phyloP scores from a whole-genome alignment of 1,140 invertebrate species.

The Pinna nobilis region DNA sequence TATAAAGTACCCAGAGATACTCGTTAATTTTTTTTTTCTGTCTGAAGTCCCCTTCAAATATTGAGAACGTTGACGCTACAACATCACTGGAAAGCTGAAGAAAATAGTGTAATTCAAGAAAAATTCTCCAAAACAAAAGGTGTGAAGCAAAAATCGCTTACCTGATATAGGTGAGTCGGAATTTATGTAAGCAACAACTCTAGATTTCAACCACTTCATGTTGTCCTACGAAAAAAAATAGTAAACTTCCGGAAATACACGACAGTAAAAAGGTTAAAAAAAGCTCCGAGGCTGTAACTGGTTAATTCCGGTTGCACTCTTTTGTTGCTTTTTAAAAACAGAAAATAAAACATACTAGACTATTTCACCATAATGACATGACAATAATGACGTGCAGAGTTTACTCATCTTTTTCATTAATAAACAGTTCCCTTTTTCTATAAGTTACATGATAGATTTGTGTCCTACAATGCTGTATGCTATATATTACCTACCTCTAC shows the following conservation, averaged over 20 bases:
- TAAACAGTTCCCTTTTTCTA: no score
- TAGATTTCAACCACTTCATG: slow-evolving; percentile 54
- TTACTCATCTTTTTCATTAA: neutral
- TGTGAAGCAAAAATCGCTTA: no score
- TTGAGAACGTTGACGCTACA: no score
- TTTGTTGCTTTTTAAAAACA: neutral
- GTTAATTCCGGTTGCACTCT: no score
- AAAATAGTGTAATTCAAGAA: no score
- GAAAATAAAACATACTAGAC: neutral
- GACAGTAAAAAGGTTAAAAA: neutral
- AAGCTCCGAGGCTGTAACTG: no score
- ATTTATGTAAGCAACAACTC: slow-evolving; percentile 71
- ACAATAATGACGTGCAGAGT: neutral
- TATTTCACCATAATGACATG: neutral
- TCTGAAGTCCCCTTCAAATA: neutral
- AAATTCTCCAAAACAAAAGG: no score
- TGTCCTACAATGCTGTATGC: neutral
- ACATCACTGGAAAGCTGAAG: no score
- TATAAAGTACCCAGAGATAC: no score
- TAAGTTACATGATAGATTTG: neutral
- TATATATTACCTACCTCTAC: slow-evolving; percentile 55
- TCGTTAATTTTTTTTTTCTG: no score
- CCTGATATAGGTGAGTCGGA: slow-evolving; percentile 54
- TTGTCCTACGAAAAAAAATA: slow-evolving; percentile 58
- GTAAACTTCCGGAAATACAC: neutral